phyloP scores from a whole-genome alignment of 2,113 vertebrate genomes.

The Oreochromis niloticus region DNA sequence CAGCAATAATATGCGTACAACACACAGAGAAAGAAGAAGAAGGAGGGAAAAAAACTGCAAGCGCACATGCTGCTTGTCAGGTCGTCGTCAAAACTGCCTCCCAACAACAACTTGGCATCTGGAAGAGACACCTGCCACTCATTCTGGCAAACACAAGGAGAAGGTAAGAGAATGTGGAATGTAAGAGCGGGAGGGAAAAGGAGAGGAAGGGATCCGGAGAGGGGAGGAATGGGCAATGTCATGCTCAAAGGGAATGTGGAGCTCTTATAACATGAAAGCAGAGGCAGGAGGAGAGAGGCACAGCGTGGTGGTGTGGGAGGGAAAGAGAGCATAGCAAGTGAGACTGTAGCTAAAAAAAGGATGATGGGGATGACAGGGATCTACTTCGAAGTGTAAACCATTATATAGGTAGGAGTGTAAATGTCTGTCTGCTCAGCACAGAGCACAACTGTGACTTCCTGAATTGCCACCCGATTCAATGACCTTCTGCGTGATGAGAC shows the following conservation, averaged over 20 bases:
- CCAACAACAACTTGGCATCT: constrained; percentile 33
- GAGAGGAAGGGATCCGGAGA: neutral
- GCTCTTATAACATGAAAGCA: constrained; percentile 55
- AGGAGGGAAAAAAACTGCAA: neutral
- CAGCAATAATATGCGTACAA: neutral
- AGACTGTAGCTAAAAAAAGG: constrained; percentile 41
- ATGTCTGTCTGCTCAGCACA: constrained; percentile 26
- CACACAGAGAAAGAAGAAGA: neutral
- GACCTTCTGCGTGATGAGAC: constrained; percentile 19
- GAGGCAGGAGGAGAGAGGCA: constrained; percentile 33
- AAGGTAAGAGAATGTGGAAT: neutral
- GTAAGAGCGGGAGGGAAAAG: neutral
- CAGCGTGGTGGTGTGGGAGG: constrained; percentile 32
- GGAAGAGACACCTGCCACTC: constrained; percentile 59
- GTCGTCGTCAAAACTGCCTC: constrained; percentile 25
- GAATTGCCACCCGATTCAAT: neutral
- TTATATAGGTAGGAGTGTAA: constrained; percentile 38
- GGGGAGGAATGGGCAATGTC: constrained; percentile 23
- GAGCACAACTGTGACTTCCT: constrained; percentile 2
- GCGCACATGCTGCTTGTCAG: constrained; percentile 41
- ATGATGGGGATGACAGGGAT: constrained; percentile 44
- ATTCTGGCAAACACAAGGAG: constrained; percentile 9
- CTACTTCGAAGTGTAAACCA: constrained; percentile 1
- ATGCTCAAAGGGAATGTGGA: constrained; percentile 46
- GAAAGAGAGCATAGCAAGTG: constrained; percentile 7